These are phyloP conservation scores for Adineta ricciae DNA, from an alignment of 2,888 invertebrate species.

Conservation along the genomic window DNA sequence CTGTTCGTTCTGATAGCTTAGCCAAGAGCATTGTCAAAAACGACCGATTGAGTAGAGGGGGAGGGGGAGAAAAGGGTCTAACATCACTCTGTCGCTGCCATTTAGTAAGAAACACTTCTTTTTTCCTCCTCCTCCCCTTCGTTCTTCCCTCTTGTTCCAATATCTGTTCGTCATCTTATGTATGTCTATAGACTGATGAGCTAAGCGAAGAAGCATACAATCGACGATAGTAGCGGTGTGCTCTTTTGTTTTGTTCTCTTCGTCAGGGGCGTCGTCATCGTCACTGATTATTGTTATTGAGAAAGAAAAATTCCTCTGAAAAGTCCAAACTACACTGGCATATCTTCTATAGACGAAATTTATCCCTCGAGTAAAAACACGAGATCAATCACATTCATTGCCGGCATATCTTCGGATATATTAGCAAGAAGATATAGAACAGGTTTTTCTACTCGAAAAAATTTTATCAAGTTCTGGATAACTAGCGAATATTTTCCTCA, in stretches of 20 bases:
- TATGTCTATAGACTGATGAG: background rate
- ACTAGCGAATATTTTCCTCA: no score
- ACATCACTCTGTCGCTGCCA: background rate
- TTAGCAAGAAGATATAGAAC: background rate
- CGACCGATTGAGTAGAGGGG: background rate
- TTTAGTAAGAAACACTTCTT: background rate
- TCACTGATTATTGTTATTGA: background rate
- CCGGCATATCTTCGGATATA: background rate
- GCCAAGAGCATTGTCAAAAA: background rate
- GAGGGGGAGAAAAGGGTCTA: background rate
- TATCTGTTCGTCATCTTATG: background rate
- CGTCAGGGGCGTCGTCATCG: background rate
- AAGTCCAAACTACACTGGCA: background rate
- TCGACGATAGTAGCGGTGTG: background rate
- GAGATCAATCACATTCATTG: background rate
- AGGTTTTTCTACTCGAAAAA: no score
- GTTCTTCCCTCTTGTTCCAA: background rate
- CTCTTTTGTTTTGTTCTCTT: constrained; percentile 7
- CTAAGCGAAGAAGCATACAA: background rate
- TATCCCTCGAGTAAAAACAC: background rate
- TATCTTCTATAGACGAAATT: background rate
- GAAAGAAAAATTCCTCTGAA: background rate
- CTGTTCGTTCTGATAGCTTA: background rate
- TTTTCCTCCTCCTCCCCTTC: background rate
- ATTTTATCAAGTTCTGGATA: no score